Conservation (phyloP, 2,797 vertebrate genomes). For the Phoebastria nigripes region DNA sequence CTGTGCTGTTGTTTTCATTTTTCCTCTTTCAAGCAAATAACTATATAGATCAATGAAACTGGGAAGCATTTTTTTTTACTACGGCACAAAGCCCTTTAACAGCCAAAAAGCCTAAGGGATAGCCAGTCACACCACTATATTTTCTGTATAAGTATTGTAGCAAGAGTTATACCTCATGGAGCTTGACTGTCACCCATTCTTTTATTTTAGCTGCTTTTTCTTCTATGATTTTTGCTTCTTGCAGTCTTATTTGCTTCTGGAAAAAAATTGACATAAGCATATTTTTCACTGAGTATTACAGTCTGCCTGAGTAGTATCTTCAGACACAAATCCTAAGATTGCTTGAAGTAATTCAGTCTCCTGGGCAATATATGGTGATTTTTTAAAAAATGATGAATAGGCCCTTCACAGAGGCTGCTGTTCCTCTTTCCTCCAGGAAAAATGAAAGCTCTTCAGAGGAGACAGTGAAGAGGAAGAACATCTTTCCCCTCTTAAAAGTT, state of each 20-base stretch:
- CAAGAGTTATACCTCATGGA: slow-evolving; percentile 85
- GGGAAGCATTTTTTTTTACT: background rate
- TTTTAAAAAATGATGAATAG: background rate
- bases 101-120: background rate
- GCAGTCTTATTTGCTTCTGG: slow-evolving; percentile 90
- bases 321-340: background rate
- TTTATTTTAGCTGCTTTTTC: slow-evolving; percentile 99
- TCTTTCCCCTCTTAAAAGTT: background rate
- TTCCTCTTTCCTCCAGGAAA: background rate
- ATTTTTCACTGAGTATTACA: background rate
- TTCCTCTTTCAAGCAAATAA: background rate
- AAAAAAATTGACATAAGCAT: slow-evolving; percentile 40
- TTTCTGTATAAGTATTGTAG: background rate
- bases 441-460: background rate
- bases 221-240: slow-evolving; percentile 95
- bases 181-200: slow-evolving; percentile 95
- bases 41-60: background rate
- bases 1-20: background rate
- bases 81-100: background rate
- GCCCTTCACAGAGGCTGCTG: background rate
- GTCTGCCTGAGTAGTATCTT: background rate
- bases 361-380: background rate
- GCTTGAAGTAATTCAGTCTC: background rate
- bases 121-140: background rate
- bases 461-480: background rate